These are phyloP conservation scores for Caenorhabditis brenneri DNA, from an alignment of 1,140 invertebrate species.

Conservation along the genomic window DNA sequence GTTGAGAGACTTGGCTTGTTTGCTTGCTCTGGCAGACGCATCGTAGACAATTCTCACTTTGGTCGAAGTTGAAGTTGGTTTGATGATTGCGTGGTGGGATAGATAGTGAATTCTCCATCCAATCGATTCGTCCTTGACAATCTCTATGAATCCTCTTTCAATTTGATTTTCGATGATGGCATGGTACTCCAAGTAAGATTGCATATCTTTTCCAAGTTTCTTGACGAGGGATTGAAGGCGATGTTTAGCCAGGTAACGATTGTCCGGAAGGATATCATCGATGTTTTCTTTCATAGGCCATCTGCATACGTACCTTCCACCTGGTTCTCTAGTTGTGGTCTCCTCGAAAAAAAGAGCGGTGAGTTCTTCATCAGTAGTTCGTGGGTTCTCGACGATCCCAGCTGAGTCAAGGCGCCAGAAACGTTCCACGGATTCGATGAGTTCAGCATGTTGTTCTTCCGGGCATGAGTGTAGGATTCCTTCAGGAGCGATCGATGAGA, in stretches of 20 bases:
- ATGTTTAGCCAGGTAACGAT: not conserved
- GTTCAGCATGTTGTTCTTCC: not conserved
- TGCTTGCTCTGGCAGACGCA: not conserved
- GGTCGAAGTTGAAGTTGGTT: not conserved
- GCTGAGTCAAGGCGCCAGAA: not conserved
- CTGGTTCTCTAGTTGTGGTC: not conserved
- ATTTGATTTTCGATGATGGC: not conserved
- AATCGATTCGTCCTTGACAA: not conserved
- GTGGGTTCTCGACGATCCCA: not conserved
- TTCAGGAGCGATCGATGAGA: not conserved
- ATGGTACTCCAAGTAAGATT: not conserved
- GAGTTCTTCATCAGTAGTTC: not conserved
- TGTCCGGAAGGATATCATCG: not conserved
- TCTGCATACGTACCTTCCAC: not conserved
- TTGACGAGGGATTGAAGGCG: not conserved
- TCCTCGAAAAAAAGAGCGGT: not conserved
- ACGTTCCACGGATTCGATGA: not conserved
- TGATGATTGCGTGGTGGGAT: not conserved
- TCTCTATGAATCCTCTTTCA: not conserved
- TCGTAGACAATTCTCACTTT: not conserved
- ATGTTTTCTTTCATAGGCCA: not conserved
- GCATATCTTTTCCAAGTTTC: not conserved
- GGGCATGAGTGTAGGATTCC: not conserved
- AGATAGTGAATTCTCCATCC: not conserved
- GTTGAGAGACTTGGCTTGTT: not conserved